Percentiles rank a stretch among this genome's conserved stretches.
Evolutionary conservation across 1,140 invertebrate species (phyloP).

Genomic region (Pachypeltis micranthus): DNA sequence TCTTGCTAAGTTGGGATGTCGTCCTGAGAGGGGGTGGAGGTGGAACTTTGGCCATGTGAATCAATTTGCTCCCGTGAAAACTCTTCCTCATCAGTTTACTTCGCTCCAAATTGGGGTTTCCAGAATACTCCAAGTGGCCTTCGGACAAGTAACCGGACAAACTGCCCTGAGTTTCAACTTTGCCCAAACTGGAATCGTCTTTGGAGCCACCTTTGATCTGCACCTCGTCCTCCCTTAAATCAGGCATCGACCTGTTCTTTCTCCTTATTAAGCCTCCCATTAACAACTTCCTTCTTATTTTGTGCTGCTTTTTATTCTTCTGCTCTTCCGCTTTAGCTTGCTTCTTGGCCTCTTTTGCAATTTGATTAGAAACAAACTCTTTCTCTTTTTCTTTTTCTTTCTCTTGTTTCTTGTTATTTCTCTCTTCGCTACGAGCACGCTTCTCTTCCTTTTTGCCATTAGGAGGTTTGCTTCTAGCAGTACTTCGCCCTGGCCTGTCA

Average conservation of each 20-base stretch:
- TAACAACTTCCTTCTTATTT: conserved; percentile 71
- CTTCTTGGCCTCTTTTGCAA: conserved; percentile 36
- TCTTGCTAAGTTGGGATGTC: conserved; percentile 60
- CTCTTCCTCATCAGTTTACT: conserved; percentile 81
- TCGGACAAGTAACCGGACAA: conserved; percentile 75
- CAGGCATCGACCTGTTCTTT: conserved; percentile 84
- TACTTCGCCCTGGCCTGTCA: conserved; percentile 50
- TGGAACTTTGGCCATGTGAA: conserved; percentile 71
- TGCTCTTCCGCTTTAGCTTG: conserved; percentile 49
- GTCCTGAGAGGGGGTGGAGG: conserved; percentile 74
- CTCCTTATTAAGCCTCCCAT: conserved; percentile 79
- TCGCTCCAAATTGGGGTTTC: conserved; percentile 70
- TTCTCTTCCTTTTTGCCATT: conserved; percentile 64
- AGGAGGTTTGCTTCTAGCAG: conserved; percentile 46
- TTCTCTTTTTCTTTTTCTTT: conserved; percentile 26
- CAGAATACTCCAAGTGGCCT: conserved; percentile 66
- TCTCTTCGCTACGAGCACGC: conserved; percentile 66
- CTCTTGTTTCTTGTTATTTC: conserved; percentile 45
- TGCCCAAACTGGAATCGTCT: conserved; percentile 61
- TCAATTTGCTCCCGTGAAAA: conserved; percentile 58
- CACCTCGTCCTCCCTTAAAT: conserved; percentile 53
- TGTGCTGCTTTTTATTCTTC: conserved; percentile 80
- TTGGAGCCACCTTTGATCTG: conserved; percentile 32
- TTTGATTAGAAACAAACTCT: conserved; percentile 28
- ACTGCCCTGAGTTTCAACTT: conserved; percentile 44